Base-by-base conservation (phyloP, 23 tunicate species). In the Halocynthia roretzi region DNA sequence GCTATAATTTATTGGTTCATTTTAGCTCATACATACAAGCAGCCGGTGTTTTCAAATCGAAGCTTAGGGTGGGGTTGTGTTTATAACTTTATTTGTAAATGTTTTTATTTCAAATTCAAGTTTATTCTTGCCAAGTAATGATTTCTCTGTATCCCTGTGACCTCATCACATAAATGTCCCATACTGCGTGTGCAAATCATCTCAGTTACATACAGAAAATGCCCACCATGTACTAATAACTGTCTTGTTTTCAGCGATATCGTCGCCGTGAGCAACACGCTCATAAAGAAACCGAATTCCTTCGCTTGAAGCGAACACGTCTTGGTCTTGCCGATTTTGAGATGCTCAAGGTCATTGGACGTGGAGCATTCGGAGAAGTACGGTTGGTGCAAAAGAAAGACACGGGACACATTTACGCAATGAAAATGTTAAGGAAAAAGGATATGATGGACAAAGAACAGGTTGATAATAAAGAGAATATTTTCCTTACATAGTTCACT, bases 321-420 rank as follows among this genome's bases (percentile, higher is more conserved):
- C 85, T 96, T 57, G 99, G 99, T 49, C 85, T 89, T 7, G 86
- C 87, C 55, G 99, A 96, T 79, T 96, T 96, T 75, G 99, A 96
- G 57, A 91, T 91, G 93, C 79, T 96, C 54, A 96, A 96, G 64
- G 85, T 89, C 4, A 96, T 96, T 73, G 99, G 99, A 6, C 76
- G 96, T 54, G 99, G 99, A 52, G 99, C 99, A 23, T 96, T 89
- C 82, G 99, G 99, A n/a, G 99, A 96, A 83, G 99, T 96, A 78
- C 80, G 91, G 7, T 65, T 94, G 72, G 99, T 85, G 51, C 99
- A 94, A 74, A 94, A 94, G 53, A 94, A 88, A 78, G 99, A 94
- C 81, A 94, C 99, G 31, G 99, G 99, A 7, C 99, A 94, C 67
- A 71, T 94, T 71, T 94, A 94, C 81, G 99, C 99, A 11, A 94